Conservation (phyloP, 1,140 invertebrate species). For the Eufriesea mexicana region DNA sequence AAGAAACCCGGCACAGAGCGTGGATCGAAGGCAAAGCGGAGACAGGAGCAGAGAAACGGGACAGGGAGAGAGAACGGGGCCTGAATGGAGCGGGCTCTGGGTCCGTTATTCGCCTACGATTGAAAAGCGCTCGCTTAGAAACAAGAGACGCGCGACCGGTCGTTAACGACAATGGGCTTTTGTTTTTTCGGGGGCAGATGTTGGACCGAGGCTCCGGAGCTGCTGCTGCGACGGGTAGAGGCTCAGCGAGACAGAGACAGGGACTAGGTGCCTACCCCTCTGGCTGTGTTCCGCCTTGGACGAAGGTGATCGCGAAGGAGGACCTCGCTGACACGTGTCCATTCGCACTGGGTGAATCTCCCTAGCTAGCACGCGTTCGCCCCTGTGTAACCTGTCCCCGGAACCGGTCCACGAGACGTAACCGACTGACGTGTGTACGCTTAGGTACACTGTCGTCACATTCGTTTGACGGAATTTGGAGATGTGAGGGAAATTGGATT, state of each 20-base stretch:
- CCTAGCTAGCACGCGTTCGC: conserved; percentile 30
- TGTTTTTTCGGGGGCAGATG: conserved; percentile 83
- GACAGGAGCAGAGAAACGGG: conserved; percentile 8
- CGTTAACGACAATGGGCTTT: conserved; percentile 83
- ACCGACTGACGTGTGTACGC: background rate
- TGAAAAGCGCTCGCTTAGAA: conserved; percentile 83
- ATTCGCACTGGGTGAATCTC: conserved; percentile 53
- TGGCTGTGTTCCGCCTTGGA: conserved; percentile 9
- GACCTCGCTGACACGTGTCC: conserved; percentile 58
- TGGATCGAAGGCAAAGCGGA: background rate
- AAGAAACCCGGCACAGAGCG: background rate
- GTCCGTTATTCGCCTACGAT: conserved; percentile 83
- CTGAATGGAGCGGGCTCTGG: conserved; percentile 65
- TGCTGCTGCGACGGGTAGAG: conserved; percentile 31
- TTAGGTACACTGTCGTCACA: conserved; percentile 1
- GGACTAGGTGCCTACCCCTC: conserved; percentile 29
- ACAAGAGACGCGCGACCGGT: conserved; percentile 83
- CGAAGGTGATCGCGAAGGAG: conserved; percentile 65
- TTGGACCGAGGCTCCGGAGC: conserved; percentile 74
- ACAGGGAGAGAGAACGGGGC: conserved; percentile 45
- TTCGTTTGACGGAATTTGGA: background rate
- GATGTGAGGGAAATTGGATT: background rate
- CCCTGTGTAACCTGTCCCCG: conserved; percentile 35
- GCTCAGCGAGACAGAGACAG: background rate
- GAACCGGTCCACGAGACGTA: conserved; percentile 35